Evolutionary conservation across 2,888 invertebrate genomes (phyloP).

Genomic region (Acrocyrtus sp.): DNA sequence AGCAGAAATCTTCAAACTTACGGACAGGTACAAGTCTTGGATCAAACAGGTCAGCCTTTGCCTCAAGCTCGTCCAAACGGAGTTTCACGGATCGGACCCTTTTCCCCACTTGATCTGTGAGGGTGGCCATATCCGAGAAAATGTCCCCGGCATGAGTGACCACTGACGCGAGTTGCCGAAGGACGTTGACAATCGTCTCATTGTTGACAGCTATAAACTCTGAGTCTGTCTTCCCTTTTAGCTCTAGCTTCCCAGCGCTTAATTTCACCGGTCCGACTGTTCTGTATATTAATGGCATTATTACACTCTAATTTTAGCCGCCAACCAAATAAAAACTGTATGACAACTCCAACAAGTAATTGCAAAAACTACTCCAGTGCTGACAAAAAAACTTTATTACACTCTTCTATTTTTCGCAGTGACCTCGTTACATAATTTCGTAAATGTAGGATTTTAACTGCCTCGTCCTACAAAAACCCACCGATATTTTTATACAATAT

Average conservation of each 20-base stretch:
- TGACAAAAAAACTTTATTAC: too few relatives aligned
- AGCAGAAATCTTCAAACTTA: conserved; percentile 75
- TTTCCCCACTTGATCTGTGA: conserved; percentile 79
- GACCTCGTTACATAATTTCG: too few relatives aligned
- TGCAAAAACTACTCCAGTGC: too few relatives aligned
- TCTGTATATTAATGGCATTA: conserved; percentile 62
- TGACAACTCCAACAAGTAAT: too few relatives aligned
- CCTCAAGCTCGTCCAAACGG: conserved; percentile 77
- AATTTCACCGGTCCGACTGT: conserved; percentile 54
- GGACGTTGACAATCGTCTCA: conserved; percentile 84
- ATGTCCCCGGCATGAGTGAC: conserved; percentile 86
- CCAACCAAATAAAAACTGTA: too few relatives aligned
- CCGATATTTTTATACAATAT: too few relatives aligned
- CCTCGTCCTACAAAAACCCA: too few relatives aligned
- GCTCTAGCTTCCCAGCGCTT: conserved; percentile 56
- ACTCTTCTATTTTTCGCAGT: too few relatives aligned
- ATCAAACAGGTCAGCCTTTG: conserved; percentile 78
- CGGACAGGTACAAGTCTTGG: conserved; percentile 93
- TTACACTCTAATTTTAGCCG: too few relatives aligned
- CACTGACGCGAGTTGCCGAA: conserved; percentile 86
- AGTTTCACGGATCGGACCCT: conserved; percentile 77
- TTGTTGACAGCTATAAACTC: conserved; percentile 89
- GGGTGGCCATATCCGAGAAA: conserved; percentile 81
- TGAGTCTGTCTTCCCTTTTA: conserved; percentile 60
- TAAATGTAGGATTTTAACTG: too few relatives aligned